phyloP scores from a whole-genome alignment of 2,888 invertebrate species.

The Phania funesta region DNA sequence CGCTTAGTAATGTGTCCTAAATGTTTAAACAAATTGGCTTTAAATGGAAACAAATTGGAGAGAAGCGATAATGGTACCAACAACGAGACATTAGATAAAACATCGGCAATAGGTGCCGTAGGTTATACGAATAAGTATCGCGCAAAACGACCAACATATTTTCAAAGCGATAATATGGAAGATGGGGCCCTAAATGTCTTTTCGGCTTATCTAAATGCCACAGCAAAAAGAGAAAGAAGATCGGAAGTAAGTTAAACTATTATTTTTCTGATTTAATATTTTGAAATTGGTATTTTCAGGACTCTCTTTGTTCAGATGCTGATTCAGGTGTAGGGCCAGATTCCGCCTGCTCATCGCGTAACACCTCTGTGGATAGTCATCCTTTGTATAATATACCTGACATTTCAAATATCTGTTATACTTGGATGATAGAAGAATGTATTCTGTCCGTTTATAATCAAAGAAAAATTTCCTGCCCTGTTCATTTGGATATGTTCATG shows the following conservation, averaged over 20 bases:
- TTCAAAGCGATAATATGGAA: slow-evolving; percentile 73
- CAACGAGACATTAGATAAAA: slow-evolving; percentile 35
- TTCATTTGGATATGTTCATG: slow-evolving; percentile 88
- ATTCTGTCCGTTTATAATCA: slow-evolving; percentile 92
- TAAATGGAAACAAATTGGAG: slow-evolving; percentile 66
- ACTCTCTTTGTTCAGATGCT: slow-evolving; percentile 90
- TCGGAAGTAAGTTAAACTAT: slow-evolving; percentile 69
- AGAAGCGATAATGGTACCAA: slow-evolving; percentile 46
- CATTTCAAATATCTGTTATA: slow-evolving; percentile 82
- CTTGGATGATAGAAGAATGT: slow-evolving; percentile 98
- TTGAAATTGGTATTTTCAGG: slow-evolving; percentile 74
- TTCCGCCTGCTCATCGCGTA: slow-evolving; percentile 88
- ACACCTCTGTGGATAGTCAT: slow-evolving; percentile 91
- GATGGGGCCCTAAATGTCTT: slow-evolving; percentile 75
- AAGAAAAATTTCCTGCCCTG: slow-evolving; percentile 87
- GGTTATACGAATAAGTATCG: slow-evolving; percentile 72
- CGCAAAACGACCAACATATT: slow-evolving; percentile 68
- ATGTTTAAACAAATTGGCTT: slow-evolving; percentile 84
- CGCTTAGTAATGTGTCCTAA: slow-evolving; percentile 95
- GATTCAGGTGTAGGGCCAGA: slow-evolving; percentile 94
- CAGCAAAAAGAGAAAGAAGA: slow-evolving; percentile 74
- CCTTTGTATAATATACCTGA: slow-evolving; percentile 81
- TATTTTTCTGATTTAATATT: not conserved
- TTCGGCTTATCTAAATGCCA: slow-evolving; percentile 76
- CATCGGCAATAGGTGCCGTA: slow-evolving; percentile 52